Base-by-base conservation (phyloP, 2,888 invertebrate species). In the Meiosimyza decipiens region DNA sequence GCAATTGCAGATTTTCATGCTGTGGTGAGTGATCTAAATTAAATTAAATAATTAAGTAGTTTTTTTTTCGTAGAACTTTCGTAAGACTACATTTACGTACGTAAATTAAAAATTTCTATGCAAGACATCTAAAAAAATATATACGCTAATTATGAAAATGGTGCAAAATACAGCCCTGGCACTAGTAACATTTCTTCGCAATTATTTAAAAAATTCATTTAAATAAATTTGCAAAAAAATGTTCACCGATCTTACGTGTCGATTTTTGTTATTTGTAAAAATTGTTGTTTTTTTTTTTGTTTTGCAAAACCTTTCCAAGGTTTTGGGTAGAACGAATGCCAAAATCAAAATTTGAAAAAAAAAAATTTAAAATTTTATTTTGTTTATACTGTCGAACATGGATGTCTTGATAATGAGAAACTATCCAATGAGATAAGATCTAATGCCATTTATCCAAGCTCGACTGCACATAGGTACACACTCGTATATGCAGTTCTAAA, bases 141-240 rank as follows among this genome's bases (percentile, higher is more conserved):
- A 59, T 18, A 18, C 40, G 52, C 52, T 62, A 52, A 70, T 33
- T 81, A 81, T 79, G 66, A 80, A 82, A 82, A 80, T 84, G 82
- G 84, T 84, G 84, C 84, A 83, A 82, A 82, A 84, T 84, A 84
- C 84, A 82, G 84, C 84, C 84, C 84, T 83, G 84, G 83, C 83
- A 83, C 81, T 82, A 74, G 79, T 79, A 83, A 80, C 83, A 84
- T 84, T 83, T 85, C 78, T 82, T 85, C 82, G 83, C 82, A 70
- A 47, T 57, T 70, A 70, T 68, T 68, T 68, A 59, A 67, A n/a
- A 33, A 9, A 40, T 4, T 57, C 13, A 40, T 6, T 63, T 70
- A 47, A 63, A 70, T 62, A 54, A 54, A 22, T 47, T 54, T 62
- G 80, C 83, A 83, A 84, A 84, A 82, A 84, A 84, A 83, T 83